Conservation (phyloP, 2,113 vertebrate species). For the Sarotherodon lohbergeri region DNA sequence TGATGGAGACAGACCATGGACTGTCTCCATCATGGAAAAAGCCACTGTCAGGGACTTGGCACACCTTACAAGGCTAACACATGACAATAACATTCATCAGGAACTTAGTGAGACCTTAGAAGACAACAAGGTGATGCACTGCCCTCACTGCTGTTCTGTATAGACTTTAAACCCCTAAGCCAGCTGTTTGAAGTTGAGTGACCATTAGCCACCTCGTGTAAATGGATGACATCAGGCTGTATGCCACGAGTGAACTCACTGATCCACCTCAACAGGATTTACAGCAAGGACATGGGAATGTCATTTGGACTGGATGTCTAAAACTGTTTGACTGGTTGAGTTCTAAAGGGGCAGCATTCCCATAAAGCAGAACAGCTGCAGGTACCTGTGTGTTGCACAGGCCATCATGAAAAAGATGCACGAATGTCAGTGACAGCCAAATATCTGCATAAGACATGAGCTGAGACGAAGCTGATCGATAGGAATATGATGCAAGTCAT, state of each 20-base stretch:
- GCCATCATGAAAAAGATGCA: background rate
- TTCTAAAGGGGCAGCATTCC: background rate
- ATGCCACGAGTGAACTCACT: background rate
- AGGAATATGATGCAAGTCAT: background rate
- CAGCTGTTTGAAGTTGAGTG: background rate
- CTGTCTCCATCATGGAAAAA: accelerated
- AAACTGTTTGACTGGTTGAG: accelerated
- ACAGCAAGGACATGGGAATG: background rate
- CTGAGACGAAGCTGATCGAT: accelerated
- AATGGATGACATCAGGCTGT: background rate
- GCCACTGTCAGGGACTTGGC: background rate
- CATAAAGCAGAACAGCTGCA: background rate
- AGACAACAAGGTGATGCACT: accelerated
- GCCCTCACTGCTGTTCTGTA: background rate
- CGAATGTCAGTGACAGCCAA: background rate
- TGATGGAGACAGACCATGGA: background rate
- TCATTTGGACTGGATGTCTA: background rate
- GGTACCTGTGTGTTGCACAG: background rate
- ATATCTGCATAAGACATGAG: background rate
- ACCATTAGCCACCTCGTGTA: background rate
- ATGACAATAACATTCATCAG: accelerated
- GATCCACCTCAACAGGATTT: background rate
- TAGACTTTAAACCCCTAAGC: accelerated
- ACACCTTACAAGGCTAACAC: background rate
- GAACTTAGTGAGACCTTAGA: background rate